Conservation (phyloP, 1,140 invertebrate species). For the Acromyrmex echinatior region DNA sequence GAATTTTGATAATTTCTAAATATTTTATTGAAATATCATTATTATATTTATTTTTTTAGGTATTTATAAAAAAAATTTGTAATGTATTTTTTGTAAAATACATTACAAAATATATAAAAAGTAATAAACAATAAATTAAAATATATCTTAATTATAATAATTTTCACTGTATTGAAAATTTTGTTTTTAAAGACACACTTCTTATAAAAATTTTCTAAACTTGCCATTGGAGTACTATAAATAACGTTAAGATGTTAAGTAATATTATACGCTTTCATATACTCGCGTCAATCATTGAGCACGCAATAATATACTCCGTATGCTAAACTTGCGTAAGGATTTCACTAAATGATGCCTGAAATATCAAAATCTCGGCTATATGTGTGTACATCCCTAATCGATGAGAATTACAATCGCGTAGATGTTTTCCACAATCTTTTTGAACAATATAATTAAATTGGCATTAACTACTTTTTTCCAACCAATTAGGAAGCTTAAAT, state of each 20-base stretch:
- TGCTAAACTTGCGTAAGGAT: slow-evolving; percentile 38
- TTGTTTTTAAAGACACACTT: not conserved
- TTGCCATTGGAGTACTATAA: not conserved
- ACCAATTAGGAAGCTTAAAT: slow-evolving; percentile 23
- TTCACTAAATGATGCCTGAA: slow-evolving; percentile 54
- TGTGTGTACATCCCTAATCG: slow-evolving; percentile 28
- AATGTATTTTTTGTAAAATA: not conserved
- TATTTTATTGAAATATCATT: not conserved
- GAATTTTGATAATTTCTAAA: not conserved
- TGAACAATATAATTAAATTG: slow-evolving; percentile 52
- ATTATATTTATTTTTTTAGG: not conserved
- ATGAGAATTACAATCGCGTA: not conserved
- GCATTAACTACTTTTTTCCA: slow-evolving; percentile 28
- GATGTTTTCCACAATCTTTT: slow-evolving; percentile 25
- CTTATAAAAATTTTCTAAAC: not conserved
- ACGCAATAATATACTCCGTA: slow-evolving; percentile 25
- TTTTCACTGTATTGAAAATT: not conserved
- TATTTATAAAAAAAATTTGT: not conserved
- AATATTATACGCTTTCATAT: slow-evolving; percentile 22
- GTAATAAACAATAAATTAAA: not conserved
- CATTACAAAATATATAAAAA: not conserved
- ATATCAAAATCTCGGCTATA: slow-evolving; percentile 50
- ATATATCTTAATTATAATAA: not conserved
- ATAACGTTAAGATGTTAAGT: not conserved
- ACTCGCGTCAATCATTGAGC: slow-evolving; percentile 30